A percentile compares a stretch with the other conserved stretches of the same genome.
Evolutionary conservation across 2,888 invertebrate species (phyloP).

Genomic region (Linyphia triangularis): DNA sequence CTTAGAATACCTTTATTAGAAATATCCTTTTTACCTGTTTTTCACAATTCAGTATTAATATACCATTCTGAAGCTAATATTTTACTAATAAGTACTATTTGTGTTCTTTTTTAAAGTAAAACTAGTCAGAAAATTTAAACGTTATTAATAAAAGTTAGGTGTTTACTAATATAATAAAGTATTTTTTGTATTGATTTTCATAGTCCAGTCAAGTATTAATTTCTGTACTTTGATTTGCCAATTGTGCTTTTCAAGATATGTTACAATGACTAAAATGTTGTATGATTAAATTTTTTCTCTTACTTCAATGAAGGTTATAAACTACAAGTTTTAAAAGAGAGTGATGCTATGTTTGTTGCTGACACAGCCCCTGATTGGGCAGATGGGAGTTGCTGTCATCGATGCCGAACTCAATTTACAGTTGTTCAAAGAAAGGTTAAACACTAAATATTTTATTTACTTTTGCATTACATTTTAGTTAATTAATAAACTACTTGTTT

Average conservation of each 20-base stretch:
- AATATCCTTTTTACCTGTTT: no score
- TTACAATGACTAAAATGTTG: neutral
- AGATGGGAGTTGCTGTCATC: conserved; percentile 95
- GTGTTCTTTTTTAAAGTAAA: no score
- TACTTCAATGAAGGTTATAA: conserved; percentile 84
- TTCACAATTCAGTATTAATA: no score
- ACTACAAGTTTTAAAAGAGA: conserved; percentile 94
- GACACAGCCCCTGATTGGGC: conserved; percentile 99
- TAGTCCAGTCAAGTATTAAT: neutral
- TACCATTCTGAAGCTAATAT: no score
- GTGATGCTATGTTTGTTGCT: conserved; percentile 99
- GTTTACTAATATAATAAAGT: no score
- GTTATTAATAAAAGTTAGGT: no score
- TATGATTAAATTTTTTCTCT: no score
- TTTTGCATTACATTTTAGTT: neutral
- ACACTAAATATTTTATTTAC: conserved; percentile 12
- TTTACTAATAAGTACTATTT: no score
- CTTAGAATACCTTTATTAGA: no score
- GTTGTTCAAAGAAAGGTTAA: conserved; percentile 89
- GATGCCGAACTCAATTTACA: conserved; percentile 92
- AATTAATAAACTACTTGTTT: neutral
- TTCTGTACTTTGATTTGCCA: neutral
- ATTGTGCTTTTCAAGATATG: neutral
- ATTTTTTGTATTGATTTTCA: no score
- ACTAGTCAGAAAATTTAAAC: no score